Percentiles rank a stretch among this genome's conserved stretches.
These are phyloP conservation scores for Dasysyrphus tricinctus DNA, from an alignment of 2,888 invertebrate species.

Conservation along the genomic window DNA sequence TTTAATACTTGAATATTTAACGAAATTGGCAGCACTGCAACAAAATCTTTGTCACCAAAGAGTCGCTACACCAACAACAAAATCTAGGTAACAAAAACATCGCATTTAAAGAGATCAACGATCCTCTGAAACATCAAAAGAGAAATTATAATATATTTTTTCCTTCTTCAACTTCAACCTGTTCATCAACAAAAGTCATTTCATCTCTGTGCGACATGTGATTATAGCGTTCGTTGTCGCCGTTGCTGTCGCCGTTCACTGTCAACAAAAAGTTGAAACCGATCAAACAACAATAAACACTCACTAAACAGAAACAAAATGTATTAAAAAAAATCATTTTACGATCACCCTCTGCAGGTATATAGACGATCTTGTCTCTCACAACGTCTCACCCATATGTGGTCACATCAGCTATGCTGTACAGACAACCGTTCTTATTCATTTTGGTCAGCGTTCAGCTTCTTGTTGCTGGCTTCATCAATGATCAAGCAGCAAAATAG, in stretches of 20 bases:
- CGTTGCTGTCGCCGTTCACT: not conserved
- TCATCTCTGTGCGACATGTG: slow-evolving; percentile 11
- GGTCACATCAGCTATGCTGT: slow-evolving; percentile 55
- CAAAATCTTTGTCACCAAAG: not conserved
- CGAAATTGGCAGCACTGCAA: not conserved
- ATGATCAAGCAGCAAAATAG: slow-evolving; percentile 24
- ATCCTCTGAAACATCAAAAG: slow-evolving; percentile 15
- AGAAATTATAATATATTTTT: slow-evolving; percentile 1
- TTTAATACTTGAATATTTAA: too few relatives aligned
- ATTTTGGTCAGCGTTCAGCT: slow-evolving; percentile 32
- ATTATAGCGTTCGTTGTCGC: not conserved
- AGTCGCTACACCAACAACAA: not conserved
- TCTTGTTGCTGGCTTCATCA: slow-evolving; percentile 63
- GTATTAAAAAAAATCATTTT: slow-evolving; percentile 12
- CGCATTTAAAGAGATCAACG: not conserved
- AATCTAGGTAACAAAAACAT: not conserved
- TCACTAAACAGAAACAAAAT: slow-evolving; percentile 16
- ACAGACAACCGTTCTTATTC: slow-evolving; percentile 3
- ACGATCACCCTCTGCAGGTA: slow-evolving; percentile 21
- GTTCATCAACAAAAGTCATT: slow-evolving; percentile 47
- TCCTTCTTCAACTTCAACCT: slow-evolving; percentile 40
- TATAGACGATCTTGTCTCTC: slow-evolving; percentile 33
- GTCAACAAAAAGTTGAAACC: slow-evolving; percentile 41
- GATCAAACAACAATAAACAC: slow-evolving; percentile 17
- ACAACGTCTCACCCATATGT: slow-evolving; percentile 26